phyloP scores from a whole-genome alignment of 2,797 vertebrate genomes.

The Xenentodon cancila region DNA sequence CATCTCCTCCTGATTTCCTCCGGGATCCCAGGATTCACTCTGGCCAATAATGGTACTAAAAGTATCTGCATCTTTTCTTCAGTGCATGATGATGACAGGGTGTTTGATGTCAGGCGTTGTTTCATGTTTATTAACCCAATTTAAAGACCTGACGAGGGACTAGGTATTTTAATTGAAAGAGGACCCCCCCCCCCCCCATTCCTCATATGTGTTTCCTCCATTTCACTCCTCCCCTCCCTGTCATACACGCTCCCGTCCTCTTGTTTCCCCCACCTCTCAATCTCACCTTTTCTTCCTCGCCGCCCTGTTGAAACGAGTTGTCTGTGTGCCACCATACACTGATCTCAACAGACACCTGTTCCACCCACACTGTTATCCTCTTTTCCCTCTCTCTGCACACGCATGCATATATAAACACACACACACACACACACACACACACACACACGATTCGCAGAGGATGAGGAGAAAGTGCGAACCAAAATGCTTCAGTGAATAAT shows the following conservation, averaged over 20 bases:
- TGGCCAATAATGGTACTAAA: too few species aligned
- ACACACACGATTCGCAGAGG: conserved; percentile 25
- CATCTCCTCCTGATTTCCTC: too few species aligned
- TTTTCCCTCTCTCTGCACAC: conserved; percentile 5
- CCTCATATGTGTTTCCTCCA: conserved; percentile 37
- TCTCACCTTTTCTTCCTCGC: conserved; percentile 53
- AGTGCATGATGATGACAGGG: too few species aligned
- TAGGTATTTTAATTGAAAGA: too few species aligned
- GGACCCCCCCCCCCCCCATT: conserved; percentile 12
- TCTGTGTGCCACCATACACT: conserved; percentile 69
- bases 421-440: too few species aligned
- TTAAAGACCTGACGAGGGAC: too few species aligned
- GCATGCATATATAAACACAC: background rate
- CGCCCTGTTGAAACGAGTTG: conserved; percentile 68
- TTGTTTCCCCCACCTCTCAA: conserved; percentile 33
- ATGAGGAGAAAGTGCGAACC: conserved; percentile 62
- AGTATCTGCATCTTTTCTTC: too few species aligned
- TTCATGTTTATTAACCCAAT: too few species aligned
- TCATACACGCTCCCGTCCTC: conserved; percentile 22
- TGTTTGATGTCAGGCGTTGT: too few species aligned
- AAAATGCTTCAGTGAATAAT: conserved; percentile 83
- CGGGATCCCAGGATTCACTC: too few species aligned
- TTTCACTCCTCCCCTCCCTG: conserved; percentile 43
- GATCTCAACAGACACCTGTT: conserved; percentile 81
- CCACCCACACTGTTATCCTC: conserved; percentile 44